These are phyloP conservation scores for Antitype chi DNA, from an alignment of 2,888 invertebrate species.

Conservation along the genomic window DNA sequence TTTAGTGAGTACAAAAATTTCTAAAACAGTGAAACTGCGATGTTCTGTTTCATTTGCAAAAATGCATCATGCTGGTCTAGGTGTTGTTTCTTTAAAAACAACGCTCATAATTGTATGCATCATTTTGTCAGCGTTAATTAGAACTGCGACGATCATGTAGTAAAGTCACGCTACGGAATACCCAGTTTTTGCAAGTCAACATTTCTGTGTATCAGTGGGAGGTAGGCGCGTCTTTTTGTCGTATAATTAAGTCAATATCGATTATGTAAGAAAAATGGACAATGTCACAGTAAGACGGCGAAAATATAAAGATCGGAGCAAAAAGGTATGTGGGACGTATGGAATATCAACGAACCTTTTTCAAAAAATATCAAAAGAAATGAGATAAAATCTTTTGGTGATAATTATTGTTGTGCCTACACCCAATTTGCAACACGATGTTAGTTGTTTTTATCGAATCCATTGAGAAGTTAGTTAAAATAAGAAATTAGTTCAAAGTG, in stretches of 20 bases:
- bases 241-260: slow-evolving; percentile 64
- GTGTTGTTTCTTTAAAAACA: neutral
- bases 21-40: slow-evolving; percentile 39
- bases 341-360: slow-evolving; percentile 25
- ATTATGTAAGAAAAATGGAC: slow-evolving; percentile 60
- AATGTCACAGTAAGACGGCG: slow-evolving; percentile 46
- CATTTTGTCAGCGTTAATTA: slow-evolving; percentile 53
- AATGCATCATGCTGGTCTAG: neutral
- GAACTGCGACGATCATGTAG: slow-evolving; percentile 35
- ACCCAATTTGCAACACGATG: neutral
- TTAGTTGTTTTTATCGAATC: neutral
- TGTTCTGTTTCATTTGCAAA: neutral
- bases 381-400: slow-evolving; percentile 26
- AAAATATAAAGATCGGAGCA: slow-evolving; percentile 37
- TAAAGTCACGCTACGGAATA: slow-evolving; percentile 61
- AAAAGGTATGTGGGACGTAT: slow-evolving; percentile 49
- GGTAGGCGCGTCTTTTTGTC: slow-evolving; percentile 64
- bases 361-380: slow-evolving; percentile 17
- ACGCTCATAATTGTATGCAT: slow-evolving; percentile 45
- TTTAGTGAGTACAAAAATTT: slow-evolving; percentile 36
- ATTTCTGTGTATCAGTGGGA: slow-evolving; percentile 61
- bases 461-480: neutral
- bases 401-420: slow-evolving; percentile 12
- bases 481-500: neutral
- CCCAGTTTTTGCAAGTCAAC: slow-evolving; percentile 61